Percentiles rank a stretch among this genome's conserved stretches.
Conservation (phyloP, 53 echinoderm and acorn worm genomes). For the Paelopatides confundens region DNA sequence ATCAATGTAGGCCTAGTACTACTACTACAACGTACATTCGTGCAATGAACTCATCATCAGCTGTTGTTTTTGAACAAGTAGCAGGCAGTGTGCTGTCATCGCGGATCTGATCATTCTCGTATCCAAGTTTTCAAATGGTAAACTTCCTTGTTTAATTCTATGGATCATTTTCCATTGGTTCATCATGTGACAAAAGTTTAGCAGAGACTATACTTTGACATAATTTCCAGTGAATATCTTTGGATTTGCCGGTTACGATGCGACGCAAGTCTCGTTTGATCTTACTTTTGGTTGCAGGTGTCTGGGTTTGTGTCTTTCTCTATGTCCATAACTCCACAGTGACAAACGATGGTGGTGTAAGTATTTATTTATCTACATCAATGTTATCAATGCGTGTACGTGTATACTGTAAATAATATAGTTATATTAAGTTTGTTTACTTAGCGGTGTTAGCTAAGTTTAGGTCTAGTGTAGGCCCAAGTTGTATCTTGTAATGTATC, state of each 20-base stretch:
- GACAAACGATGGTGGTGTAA: constrained; percentile 37
- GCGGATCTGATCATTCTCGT: constrained; percentile 22
- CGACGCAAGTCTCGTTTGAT: constrained; percentile 46
- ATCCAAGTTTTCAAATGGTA: neutral
- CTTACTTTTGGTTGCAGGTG: constrained; percentile 42
- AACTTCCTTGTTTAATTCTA: neutral
- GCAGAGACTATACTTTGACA: neutral
- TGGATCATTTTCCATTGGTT: neutral
- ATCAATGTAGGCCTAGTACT: too few species aligned
- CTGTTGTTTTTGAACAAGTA: neutral
- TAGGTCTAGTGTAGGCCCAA: too few species aligned
- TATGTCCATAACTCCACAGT: constrained; percentile 44
- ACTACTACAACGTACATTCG: neutral
- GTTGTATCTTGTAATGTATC: too few species aligned
- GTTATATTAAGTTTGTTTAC: too few species aligned
- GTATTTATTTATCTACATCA: too few species aligned
- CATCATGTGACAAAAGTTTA: constrained; percentile 17
- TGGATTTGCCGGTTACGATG: constrained; percentile 27
- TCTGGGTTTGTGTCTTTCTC: constrained; percentile 52
- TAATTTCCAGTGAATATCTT: neutral
- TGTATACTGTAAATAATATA: too few species aligned
- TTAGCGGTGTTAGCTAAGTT: too few species aligned
- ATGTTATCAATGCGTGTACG: too few species aligned
- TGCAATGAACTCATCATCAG: neutral
- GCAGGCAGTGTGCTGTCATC: neutral